Evolutionary conservation across 2,797 vertebrate species (phyloP).

Genomic region (Euthynnus affinis): DNA sequence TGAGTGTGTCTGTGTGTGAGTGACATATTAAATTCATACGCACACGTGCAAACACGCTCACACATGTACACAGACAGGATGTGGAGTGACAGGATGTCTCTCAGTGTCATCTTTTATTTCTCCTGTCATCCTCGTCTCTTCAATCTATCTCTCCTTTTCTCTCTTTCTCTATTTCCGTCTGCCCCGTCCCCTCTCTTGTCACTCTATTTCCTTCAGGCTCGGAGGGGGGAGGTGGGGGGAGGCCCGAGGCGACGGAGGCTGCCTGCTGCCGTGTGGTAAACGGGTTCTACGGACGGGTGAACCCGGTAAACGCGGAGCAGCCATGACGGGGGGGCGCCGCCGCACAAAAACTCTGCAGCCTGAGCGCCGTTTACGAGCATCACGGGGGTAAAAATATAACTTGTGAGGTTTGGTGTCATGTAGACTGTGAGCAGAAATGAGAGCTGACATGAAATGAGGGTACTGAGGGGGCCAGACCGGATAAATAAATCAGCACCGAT

Average conservation of each 20-base stretch:
- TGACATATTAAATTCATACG: constrained; percentile 16
- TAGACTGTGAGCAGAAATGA: constrained; percentile 36
- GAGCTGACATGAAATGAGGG: constrained; percentile 60
- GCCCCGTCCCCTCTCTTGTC: constrained; percentile 58
- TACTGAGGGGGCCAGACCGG: constrained; percentile 50
- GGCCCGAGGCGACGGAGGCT: constrained; percentile 55
- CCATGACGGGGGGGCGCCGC: constrained; percentile 4
- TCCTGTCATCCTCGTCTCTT: constrained; percentile 51
- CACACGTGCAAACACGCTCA: constrained; percentile 33
- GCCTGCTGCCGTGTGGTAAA: constrained; percentile 35
- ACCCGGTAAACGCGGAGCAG: constrained; percentile 26
- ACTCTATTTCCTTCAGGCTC: constrained; percentile 54
- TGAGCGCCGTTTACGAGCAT: constrained; percentile 6
- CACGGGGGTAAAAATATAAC: constrained; percentile 32
- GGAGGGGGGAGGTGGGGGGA: constrained; percentile 45
- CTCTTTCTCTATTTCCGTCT: constrained; percentile 52
- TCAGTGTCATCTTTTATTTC: constrained; percentile 65
- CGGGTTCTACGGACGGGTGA: constrained; percentile 20
- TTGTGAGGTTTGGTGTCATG: constrained; percentile 33
- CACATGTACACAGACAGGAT: constrained; percentile 45
- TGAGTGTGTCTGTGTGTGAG: constrained; percentile 3
- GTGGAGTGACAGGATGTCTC: constrained; percentile 75
- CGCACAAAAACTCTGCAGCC: background rate
- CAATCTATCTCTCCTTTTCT: constrained; percentile 32
- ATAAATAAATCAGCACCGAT: constrained; percentile 72